Evolutionary conservation across 1,140 invertebrate genomes (phyloP).

Genomic region (Cheumatopsyche charites): DNA sequence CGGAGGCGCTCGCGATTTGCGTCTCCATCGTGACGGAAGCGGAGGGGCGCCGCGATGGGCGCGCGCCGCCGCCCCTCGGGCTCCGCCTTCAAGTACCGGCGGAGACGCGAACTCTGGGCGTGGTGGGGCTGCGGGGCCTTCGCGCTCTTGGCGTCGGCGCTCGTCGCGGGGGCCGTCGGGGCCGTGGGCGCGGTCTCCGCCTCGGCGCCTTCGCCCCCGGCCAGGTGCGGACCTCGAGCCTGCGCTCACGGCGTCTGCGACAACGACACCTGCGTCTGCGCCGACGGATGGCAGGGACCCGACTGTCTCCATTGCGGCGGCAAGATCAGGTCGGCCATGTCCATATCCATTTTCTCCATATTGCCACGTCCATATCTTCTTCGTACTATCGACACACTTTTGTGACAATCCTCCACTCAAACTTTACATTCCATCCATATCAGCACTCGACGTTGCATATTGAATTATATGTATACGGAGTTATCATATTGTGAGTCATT

Average conservation of each 20-base stretch:
- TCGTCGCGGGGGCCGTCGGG: conserved; percentile 45
- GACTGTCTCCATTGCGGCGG: conserved; percentile 89
- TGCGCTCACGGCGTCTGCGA: conserved; percentile 71
- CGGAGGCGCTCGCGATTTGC: not conserved
- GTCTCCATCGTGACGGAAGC: not conserved
- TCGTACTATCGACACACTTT: not conserved
- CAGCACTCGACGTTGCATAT: no score
- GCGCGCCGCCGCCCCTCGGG: conserved; percentile 3
- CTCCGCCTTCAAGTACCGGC: conserved; percentile 14
- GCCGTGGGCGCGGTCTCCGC: conserved; percentile 16
- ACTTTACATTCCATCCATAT: no score
- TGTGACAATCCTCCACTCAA: no score
- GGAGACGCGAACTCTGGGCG: not conserved
- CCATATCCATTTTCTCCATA: conserved; percentile 27
- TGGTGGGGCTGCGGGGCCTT: conserved; percentile 3
- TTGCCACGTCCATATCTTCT: not conserved
- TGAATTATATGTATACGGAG: no score
- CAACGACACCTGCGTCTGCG: conserved; percentile 86
- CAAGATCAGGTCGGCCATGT: conserved; percentile 82
- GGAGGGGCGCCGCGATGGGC: not conserved
- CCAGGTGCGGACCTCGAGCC: conserved; percentile 61
- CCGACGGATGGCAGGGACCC: conserved; percentile 87
- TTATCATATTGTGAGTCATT: no score
- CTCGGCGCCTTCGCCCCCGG: conserved; percentile 54
- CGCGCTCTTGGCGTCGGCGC: conserved; percentile 8